These are phyloP conservation scores for Pomatorhinus ruficollis DNA, from an alignment of 2,113 vertebrate species.

Conservation along the genomic window DNA sequence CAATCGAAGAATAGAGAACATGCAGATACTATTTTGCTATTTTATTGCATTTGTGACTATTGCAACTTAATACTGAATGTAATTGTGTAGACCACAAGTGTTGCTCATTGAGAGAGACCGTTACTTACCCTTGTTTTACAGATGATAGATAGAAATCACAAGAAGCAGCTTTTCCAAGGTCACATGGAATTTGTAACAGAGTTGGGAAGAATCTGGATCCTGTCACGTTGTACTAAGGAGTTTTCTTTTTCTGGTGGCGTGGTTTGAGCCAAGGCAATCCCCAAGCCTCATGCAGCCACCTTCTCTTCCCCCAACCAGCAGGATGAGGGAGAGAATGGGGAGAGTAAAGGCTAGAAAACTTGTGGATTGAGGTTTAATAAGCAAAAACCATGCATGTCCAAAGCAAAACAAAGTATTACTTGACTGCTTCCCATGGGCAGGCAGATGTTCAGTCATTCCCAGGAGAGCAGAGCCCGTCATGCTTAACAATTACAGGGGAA, in stretches of 20 bases:
- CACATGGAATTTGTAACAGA: background rate
- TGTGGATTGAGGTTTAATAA: background rate
- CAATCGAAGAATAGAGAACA: background rate
- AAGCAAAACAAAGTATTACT: background rate
- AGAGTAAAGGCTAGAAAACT: background rate
- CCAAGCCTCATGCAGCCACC: background rate
- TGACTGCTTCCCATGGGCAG: background rate
- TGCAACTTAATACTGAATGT: background rate
- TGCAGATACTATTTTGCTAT: background rate
- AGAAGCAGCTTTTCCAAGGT: background rate
- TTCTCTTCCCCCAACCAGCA: background rate
- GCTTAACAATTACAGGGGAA: background rate
- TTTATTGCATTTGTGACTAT: background rate
- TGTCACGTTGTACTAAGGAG: background rate
- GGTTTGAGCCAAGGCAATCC: background rate
- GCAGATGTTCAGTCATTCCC: background rate
- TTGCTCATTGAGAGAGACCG: background rate
- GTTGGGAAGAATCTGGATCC: background rate
- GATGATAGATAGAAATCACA: background rate
- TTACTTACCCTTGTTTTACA: background rate
- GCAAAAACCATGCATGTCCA: background rate
- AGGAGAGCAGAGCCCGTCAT: background rate
- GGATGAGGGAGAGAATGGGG: background rate
- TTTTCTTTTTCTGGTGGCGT: background rate
- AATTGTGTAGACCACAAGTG: background rate